phyloP scores from a whole-genome alignment of 2,797 vertebrate species.

The Acanthurus lineatus region DNA sequence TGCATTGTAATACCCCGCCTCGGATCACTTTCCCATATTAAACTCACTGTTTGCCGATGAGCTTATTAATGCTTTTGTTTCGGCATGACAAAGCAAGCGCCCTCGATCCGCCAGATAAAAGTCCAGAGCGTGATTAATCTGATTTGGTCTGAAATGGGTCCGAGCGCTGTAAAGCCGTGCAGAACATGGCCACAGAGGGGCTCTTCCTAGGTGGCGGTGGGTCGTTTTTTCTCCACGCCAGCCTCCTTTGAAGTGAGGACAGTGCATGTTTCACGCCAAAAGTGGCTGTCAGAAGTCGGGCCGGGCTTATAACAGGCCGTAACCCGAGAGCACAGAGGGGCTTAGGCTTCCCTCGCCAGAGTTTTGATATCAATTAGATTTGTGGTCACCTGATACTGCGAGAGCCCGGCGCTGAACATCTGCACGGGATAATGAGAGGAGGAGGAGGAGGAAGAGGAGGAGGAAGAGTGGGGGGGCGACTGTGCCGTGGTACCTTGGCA shows the following conservation, averaged over 20 bases:
- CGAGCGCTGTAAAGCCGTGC: slow-evolving; percentile 55
- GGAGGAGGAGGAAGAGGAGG: slow-evolving; percentile 31
- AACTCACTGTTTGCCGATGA: slow-evolving; percentile 87
- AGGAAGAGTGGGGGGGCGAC: slow-evolving; percentile 19
- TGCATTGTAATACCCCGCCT: slow-evolving; percentile 85
- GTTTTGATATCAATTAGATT: slow-evolving; percentile 88
- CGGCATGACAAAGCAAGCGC: slow-evolving; percentile 82
- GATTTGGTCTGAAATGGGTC: slow-evolving; percentile 74
- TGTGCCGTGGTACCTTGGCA: slow-evolving; percentile 61
- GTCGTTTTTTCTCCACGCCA: slow-evolving; percentile 51
- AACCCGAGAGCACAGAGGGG: slow-evolving; percentile 77
- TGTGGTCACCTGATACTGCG: slow-evolving; percentile 77
- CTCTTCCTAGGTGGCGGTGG: slow-evolving; percentile 80
- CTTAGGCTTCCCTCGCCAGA: slow-evolving; percentile 74
- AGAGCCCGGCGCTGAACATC: slow-evolving; percentile 76
- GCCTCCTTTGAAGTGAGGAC: slow-evolving; percentile 85
- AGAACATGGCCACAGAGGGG: slow-evolving; percentile 29
- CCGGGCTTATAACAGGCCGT: slow-evolving; percentile 69
- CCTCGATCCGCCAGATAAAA: slow-evolving; percentile 82
- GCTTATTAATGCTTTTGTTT: slow-evolving; percentile 89
- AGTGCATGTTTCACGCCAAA: slow-evolving; percentile 73
- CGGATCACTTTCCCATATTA: slow-evolving; percentile 91
- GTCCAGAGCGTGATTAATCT: slow-evolving; percentile 64
- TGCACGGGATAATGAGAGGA: slow-evolving; percentile 80
- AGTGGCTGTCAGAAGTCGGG: slow-evolving; percentile 60